Percentiles rank a stretch among this genome's conserved stretches.
Conservation (phyloP, 1,140 invertebrate species). For the Limonius californicus region DNA sequence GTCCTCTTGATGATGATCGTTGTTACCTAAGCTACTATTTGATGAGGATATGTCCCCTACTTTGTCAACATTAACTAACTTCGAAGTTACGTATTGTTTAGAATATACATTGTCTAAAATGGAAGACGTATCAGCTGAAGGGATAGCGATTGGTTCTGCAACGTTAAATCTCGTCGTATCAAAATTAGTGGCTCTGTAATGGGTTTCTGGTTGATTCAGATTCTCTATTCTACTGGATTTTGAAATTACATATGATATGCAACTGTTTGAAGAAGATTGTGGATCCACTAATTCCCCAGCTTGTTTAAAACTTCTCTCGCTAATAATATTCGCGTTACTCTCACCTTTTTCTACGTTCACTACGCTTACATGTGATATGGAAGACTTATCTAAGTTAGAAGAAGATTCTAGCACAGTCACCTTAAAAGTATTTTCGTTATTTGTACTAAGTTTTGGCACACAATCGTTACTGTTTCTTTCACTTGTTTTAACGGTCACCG, state of each 20-base stretch:
- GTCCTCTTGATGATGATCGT: background rate
- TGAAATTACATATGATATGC: slow-evolving; percentile 43
- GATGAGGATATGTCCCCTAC: slow-evolving; percentile 20
- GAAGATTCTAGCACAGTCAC: background rate
- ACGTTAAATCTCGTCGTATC: slow-evolving; percentile 30
- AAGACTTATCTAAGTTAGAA: slow-evolving; percentile 36
- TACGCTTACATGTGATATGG: slow-evolving; percentile 42
- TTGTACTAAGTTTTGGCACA: slow-evolving; percentile 11
- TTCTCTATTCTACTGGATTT: slow-evolving; percentile 21
- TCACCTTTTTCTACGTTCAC: slow-evolving; percentile 23
- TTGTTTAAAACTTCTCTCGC: too few species aligned
- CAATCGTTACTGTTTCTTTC: background rate
- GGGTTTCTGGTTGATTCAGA: slow-evolving; percentile 3
- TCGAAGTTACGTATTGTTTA: slow-evolving; percentile 24
- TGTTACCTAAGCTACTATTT: background rate
- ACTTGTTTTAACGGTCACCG: background rate
- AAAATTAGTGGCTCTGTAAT: slow-evolving; percentile 33
- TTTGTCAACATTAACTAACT: slow-evolving; percentile 6
- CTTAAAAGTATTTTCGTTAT: background rate
- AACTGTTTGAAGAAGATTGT: slow-evolving; percentile 35
- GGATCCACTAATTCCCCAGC: slow-evolving; percentile 10
- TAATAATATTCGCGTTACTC: slow-evolving; percentile 13
- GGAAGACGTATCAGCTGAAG: slow-evolving; percentile 31
- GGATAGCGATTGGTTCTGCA: slow-evolving; percentile 4
- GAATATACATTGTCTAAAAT: slow-evolving; percentile 32